Evolutionary conservation across 2,888 invertebrate species (phyloP), one percentile per base, ranked within the genome.

Genomic region (Heteropelma amictum): DNA sequence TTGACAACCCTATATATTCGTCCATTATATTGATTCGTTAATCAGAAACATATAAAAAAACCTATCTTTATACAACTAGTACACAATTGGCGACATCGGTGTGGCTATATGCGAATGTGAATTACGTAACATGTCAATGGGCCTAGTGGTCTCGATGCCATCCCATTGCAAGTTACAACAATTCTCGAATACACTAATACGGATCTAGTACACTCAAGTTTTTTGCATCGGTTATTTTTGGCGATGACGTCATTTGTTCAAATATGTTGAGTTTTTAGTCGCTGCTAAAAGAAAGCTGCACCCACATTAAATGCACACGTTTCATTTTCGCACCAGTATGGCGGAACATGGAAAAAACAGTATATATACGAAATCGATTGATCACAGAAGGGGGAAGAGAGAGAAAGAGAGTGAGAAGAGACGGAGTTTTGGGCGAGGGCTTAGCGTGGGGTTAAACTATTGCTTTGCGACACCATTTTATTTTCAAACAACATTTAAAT

Each of bases 61-160:
- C n/a, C n/a, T n/a, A n/a, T n/a, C n/a, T n/a, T n/a, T n/a, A n/a
- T n/a, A n/a, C n/a, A n/a, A n/a, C n/a, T n/a, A n/a, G n/a, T n/a
- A n/a, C n/a, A n/a, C n/a, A n/a, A n/a, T n/a, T n/a, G n/a, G n/a
- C n/a, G n/a, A n/a, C n/a, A n/a, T n/a, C n/a, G n/a, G n/a, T n/a
- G n/a, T n/a, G n/a, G n/a, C n/a, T n/a, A n/a, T n/a, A n/a, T 42
- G 58, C 28, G 42, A 17, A 33, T 40, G 28, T 33, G 33, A 63
- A 21, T 61, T 8, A 33, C 61, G 21, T 56, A 33, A 19, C n/a
- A 5, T 45, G 35, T 17, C 38, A 33, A 51, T 71, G 71, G 75
- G 75, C 75, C 75, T 75, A 63, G 28, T 33, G 21, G 17, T 38
- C 63, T 51, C 47, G 38, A 51, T 49, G 51, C 30, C 28, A 8